A percentile compares a stretch with the other conserved stretches of the same genome.
Evolutionary conservation across 2,888 invertebrate genomes (phyloP).

Genomic region (Ophioninae sp.): DNA sequence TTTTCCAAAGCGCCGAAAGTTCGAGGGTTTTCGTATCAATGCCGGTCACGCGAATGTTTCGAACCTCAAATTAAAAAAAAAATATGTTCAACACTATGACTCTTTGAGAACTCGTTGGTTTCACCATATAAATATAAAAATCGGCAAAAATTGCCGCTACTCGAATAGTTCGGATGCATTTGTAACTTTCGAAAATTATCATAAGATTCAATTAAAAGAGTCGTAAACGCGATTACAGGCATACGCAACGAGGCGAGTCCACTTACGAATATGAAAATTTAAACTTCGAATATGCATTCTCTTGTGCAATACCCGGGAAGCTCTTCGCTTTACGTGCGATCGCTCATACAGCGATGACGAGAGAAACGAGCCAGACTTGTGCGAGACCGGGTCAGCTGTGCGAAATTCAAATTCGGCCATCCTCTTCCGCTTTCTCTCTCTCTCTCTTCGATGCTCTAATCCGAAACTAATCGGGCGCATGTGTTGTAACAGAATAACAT

Average conservation of each 20-base stretch:
- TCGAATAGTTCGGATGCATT: neutral
- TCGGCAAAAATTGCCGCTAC: neutral
- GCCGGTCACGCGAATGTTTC: neutral
- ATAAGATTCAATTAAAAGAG: slow-evolving; percentile 9
- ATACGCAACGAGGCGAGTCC: slow-evolving; percentile 18
- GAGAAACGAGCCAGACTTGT: slow-evolving; percentile 21
- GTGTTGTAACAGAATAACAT: slow-evolving; percentile 26
- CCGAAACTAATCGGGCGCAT: slow-evolving; percentile 17
- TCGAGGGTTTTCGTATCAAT: neutral
- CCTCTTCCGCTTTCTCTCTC: slow-evolving; percentile 52
- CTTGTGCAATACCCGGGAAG: slow-evolving; percentile 39
- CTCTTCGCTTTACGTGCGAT: slow-evolving; percentile 45
- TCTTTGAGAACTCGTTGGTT: neutral
- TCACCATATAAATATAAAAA: neutral
- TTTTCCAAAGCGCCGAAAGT: too few relatives aligned
- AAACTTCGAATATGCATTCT: slow-evolving; percentile 1
- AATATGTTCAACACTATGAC: neutral
- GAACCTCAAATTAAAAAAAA: neutral
- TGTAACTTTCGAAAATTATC: slow-evolving; percentile 22
- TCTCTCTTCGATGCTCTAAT: slow-evolving; percentile 31
- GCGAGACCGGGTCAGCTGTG: slow-evolving; percentile 13
- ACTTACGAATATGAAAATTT: slow-evolving; percentile 14
- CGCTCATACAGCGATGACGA: neutral
- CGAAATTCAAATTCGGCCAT: slow-evolving; percentile 43
- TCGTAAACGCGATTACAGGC: neutral